A percentile compares a stretch with the other conserved stretches of the same genome.
Conservation (phyloP, 2,888 invertebrate genomes). For the Cryptosula pallasiana region DNA sequence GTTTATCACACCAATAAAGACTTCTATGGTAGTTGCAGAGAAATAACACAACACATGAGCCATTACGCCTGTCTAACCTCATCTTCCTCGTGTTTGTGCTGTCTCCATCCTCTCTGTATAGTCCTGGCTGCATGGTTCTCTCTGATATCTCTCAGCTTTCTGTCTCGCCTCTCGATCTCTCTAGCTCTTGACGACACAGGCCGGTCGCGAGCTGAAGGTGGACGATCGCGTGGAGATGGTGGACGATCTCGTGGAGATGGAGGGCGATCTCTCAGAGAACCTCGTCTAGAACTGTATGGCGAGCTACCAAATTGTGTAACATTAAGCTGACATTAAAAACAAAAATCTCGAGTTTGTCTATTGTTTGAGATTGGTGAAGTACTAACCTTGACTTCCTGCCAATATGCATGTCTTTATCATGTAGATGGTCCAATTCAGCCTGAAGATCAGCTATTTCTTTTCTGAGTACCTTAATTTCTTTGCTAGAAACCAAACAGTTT, state of each 20-base stretch:
- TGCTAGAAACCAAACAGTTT: too few species aligned
- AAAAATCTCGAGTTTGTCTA: too few species aligned
- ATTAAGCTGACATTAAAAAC: too few species aligned
- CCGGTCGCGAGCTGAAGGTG: not conserved
- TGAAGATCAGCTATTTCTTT: constrained; percentile 32
- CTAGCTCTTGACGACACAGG: not conserved
- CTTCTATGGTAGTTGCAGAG: too few species aligned
- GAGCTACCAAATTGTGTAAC: too few species aligned
- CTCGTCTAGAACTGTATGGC: not conserved
- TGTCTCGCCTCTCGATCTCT: constrained; percentile 13
- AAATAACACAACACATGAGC: too few species aligned
- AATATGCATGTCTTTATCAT: constrained; percentile 29
- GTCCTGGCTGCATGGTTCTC: constrained; percentile 40
- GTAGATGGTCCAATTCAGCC: constrained; percentile 29
- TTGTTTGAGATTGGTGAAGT: too few species aligned
- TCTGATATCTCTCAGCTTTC: constrained; percentile 31
- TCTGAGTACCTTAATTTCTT: constrained; percentile 31
- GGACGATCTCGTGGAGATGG: not conserved
- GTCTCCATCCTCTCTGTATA: constrained; percentile 43
- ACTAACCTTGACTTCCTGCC: too few species aligned
- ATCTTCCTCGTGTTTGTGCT: constrained; percentile 29
- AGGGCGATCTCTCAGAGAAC: not conserved
- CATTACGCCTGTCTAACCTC: too few species aligned
- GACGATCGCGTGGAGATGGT: not conserved
- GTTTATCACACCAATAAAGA: too few species aligned